Evolutionary conservation across 64 coral and sea anemone genomes (phyloP), one percentile per base, ranked within the genome.

Genomic region (Dendronephthya gigantea): DNA sequence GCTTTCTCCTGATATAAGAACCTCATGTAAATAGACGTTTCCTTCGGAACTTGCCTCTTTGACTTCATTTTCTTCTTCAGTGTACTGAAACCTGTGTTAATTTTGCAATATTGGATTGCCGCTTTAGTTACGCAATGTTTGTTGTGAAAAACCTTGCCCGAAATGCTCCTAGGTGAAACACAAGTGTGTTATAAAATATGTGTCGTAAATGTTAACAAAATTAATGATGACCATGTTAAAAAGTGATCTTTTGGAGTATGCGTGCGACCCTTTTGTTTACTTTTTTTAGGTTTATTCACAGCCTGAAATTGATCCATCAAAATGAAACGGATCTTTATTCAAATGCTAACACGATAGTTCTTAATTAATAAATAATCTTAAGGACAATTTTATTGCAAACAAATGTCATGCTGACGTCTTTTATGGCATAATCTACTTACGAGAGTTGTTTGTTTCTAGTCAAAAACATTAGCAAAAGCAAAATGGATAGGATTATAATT

Each of bases 21-120:
- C 69, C 30, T 75, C 69, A 75, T 75, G 69, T 75, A 75, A 75
- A 75, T 75, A 7, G 69, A 27, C 12, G 69, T 75, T 28, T 75
- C 69, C 35, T 75, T 75, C 69, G 35, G 69, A 37, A 75, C 35
- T 31, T 75, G 35, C 35, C 9, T 75, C 25, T 33, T 75, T 75
- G 69, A 75, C 35, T 33, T 75, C 69, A 31, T 75, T 16, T 75
- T 75, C 25, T 56, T 7, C 51, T 8, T 56, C 22, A 7, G 51
- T 56, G 51, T 14, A 56, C 51, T 56, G 7, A 56, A 56, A 15
- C 51, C 7, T 56, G 2, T 56, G 51, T 56, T 56, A 8, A 17
- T n/a, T 56, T 56, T 2, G 22, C 22, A 14, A 56, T 56, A 56
- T 56, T 17, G 22, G 22, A 56, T 56, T 15, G 51, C 51, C 2